phyloP scores from a whole-genome alignment of 2,113 vertebrate species.

The Chaetodon auriga region DNA sequence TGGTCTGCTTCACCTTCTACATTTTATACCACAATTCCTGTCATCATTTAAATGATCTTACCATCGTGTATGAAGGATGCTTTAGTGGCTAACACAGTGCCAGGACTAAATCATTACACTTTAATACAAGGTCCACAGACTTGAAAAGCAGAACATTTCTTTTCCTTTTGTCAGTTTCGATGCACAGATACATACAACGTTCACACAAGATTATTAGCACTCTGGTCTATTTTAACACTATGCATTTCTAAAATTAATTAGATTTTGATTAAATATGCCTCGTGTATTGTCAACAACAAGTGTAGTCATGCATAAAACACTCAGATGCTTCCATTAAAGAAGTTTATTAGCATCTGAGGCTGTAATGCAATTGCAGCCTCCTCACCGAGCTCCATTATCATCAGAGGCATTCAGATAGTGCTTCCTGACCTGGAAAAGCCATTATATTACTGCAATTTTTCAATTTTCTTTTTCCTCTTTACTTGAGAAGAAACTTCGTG shows the following conservation, averaged over 20 bases:
- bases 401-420: conserved; percentile 6
- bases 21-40: conserved; percentile 4
- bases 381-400: conserved; percentile 27
- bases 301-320: not conserved
- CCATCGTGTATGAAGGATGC: not conserved
- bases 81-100: conserved; percentile 14
- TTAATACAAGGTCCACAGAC: conserved; percentile 13
- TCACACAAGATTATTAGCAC: not conserved
- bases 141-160: conserved; percentile 5
- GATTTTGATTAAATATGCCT: not conserved
- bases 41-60: conserved; percentile 13
- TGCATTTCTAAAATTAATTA: not conserved
- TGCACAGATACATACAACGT: not conserved
- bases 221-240: not conserved
- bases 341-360: not conserved
- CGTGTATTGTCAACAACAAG: not conserved
- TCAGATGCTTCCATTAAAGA: not conserved
- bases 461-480: not conserved
- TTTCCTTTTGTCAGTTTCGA: not conserved
- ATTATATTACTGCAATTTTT: not conserved
- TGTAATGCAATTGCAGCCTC: not conserved
- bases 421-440: conserved; percentile 15
- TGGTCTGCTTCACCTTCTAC: conserved; percentile 6
- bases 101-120: conserved; percentile 47
- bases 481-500: not conserved